These are phyloP conservation scores for Cryptocheilus praepositus DNA, from an alignment of 2,888 invertebrate genomes.

Conservation along the genomic window DNA sequence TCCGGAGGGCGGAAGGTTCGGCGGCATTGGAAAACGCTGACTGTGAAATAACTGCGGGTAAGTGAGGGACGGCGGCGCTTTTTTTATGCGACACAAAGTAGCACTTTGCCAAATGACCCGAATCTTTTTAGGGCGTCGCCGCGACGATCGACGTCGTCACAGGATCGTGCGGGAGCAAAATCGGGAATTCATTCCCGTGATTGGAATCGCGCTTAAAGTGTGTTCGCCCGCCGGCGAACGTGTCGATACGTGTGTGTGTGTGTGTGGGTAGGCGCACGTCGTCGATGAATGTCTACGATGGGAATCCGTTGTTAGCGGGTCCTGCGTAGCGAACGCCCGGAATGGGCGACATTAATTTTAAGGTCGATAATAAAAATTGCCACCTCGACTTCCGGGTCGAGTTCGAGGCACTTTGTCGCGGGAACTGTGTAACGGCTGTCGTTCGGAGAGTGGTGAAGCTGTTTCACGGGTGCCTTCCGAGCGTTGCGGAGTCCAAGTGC, in stretches of 20 bases:
- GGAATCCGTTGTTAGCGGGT: no score
- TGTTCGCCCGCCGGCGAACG: conserved; percentile 9
- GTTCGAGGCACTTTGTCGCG: no score
- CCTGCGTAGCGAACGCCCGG: conserved; percentile 27
- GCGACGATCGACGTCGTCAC: conserved; percentile 40
- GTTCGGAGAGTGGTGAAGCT: no score
- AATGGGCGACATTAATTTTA: conserved; percentile 56
- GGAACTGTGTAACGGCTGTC: no score
- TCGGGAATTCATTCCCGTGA: conserved; percentile 15
- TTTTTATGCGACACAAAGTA: conserved; percentile 73
- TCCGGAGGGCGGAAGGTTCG: conserved; percentile 11
- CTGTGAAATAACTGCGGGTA: conserved; percentile 61
- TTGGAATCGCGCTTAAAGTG: conserved; percentile 26
- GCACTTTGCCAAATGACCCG: conserved; percentile 75
- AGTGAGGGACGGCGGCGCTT: conserved; percentile 63
- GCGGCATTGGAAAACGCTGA: conserved; percentile 64
- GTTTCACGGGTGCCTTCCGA: no score
- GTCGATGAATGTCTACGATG: no score
- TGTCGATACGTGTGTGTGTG: no score
- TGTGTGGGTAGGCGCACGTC: no score
- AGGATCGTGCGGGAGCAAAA: conserved; percentile 36
- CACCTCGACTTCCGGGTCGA: neutral
- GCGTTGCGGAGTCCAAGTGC: no score
- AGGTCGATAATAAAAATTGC: conserved; percentile 29
- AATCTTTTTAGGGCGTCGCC: conserved; percentile 64